phyloP scores from a whole-genome alignment of 2,797 vertebrate species.

The Halcyon leucocephala region DNA sequence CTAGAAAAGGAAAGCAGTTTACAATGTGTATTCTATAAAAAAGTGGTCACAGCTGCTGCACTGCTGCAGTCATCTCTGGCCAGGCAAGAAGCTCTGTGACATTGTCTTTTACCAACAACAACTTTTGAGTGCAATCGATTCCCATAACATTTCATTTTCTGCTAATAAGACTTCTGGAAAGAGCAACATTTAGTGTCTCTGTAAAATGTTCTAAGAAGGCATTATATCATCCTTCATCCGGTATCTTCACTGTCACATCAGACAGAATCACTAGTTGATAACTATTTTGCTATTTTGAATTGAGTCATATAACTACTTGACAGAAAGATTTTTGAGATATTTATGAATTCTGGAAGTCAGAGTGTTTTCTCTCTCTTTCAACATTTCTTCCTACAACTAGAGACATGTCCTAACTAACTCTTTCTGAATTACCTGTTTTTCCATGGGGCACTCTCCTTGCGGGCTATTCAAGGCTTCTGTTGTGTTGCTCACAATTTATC shows the following conservation, averaged over 20 bases:
- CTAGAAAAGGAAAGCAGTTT: background rate
- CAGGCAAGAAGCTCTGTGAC: background rate
- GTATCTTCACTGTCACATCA: background rate
- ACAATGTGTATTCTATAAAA: background rate
- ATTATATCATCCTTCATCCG: background rate
- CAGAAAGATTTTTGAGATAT: background rate
- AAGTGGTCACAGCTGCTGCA: fast-evolving
- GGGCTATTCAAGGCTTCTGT: background rate
- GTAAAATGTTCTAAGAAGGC: background rate
- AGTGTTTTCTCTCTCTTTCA: background rate
- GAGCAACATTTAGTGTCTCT: background rate
- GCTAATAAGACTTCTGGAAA: background rate
- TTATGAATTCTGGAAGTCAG: background rate
- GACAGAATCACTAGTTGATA: background rate
- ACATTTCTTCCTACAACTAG: background rate
- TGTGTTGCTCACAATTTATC: background rate
- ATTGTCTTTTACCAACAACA: background rate
- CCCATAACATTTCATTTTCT: background rate
- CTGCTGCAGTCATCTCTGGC: background rate
- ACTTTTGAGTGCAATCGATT: background rate
- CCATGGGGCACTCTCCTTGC: background rate
- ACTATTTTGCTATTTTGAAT: background rate
- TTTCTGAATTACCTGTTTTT: background rate
- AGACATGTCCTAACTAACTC: background rate
- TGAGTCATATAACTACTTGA: background rate